Evolutionary conservation across 2,113 vertebrate species (phyloP).

Genomic region (Rostratula benghalensis): DNA sequence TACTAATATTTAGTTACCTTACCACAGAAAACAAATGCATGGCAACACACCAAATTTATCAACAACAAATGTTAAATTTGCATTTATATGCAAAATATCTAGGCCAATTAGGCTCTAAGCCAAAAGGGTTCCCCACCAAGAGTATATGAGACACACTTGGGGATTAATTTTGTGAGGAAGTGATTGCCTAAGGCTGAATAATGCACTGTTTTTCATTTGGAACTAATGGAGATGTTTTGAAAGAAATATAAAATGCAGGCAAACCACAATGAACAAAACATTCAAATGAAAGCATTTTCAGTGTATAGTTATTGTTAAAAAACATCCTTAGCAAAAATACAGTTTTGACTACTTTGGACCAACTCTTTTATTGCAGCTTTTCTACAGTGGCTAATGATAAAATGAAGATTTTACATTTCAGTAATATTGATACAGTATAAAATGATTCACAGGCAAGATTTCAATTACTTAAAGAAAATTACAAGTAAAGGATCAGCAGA

Average conservation of each 20-base stretch:
- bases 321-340: not conserved
- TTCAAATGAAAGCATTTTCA: not conserved
- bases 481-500: conserved; percentile 45
- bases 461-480: conserved; percentile 17
- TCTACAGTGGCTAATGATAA: not conserved
- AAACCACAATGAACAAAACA: not conserved
- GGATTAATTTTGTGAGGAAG: not conserved
- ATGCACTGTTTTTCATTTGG: not conserved
- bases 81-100: not conserved
- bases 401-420: not conserved
- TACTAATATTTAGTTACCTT: not conserved
- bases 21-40: not conserved
- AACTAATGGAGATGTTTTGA: not conserved
- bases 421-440: not conserved
- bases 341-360: not conserved
- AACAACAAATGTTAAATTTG: not conserved
- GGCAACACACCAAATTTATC: not conserved
- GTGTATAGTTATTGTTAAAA: not conserved
- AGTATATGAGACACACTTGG: not conserved
- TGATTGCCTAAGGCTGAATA: not conserved
- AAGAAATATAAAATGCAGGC: not conserved
- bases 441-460: conserved; percentile 1
- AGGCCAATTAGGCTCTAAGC: not conserved
- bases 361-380: not conserved
- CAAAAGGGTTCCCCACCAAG: not conserved